Percentiles rank a stretch among this genome's conserved stretches.
These are phyloP conservation scores for Brachionus asplanchnoidis DNA, from an alignment of 1,140 invertebrate genomes.

Conservation along the genomic window DNA sequence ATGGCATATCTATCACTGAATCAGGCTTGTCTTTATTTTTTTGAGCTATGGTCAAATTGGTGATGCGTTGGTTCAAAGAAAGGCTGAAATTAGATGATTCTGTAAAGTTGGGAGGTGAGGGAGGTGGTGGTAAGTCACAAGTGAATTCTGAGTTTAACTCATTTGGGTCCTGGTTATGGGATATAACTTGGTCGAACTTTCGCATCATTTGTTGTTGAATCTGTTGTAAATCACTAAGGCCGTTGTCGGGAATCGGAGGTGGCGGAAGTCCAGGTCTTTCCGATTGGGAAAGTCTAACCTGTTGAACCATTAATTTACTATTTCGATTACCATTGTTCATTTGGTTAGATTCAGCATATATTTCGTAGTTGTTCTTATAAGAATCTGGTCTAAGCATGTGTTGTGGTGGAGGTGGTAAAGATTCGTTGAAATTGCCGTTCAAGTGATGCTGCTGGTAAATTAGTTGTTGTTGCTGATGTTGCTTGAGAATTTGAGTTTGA, in stretches of 20 bases:
- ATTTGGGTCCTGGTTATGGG: background rate
- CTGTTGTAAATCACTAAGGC: conserved; percentile 27
- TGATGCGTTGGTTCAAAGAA: background rate
- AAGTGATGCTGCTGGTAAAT: background rate
- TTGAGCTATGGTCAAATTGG: background rate
- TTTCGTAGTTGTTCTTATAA: background rate
- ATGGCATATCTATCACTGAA: background rate
- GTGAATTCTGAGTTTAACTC: background rate
- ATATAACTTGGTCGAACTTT: background rate
- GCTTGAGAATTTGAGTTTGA: background rate
- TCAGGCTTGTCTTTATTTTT: background rate
- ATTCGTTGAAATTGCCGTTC: background rate
- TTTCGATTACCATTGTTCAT: background rate
- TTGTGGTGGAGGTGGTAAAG: background rate
- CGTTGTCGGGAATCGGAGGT: conserved; percentile 5
- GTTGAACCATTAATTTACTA: conserved; percentile 5
- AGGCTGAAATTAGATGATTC: background rate
- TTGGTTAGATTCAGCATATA: conserved; percentile 9
- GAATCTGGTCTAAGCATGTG: background rate
- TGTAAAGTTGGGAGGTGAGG: conserved; percentile 17
- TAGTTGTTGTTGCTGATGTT: background rate
- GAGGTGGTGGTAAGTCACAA: conserved; percentile 20
- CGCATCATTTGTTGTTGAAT: conserved; percentile 33
- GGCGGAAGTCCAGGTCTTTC: conserved; percentile 31
- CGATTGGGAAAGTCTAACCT: background rate